Evolutionary conservation across 2,797 vertebrate species (phyloP).

Genomic region (Ispidina picta): DNA sequence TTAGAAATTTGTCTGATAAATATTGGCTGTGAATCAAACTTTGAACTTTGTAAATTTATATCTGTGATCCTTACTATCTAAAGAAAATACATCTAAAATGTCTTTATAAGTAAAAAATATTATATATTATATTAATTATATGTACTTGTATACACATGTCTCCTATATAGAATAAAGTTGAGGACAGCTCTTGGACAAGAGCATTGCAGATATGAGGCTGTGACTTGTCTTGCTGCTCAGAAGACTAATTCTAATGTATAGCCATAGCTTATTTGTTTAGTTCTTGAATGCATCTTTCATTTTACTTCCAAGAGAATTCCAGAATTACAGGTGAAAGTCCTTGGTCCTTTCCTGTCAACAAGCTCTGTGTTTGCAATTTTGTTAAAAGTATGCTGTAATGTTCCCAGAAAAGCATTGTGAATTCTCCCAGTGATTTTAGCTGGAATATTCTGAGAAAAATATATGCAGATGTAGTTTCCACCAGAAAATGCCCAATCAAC

Average conservation of each 20-base stretch:
- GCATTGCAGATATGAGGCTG: rapidly evolving
- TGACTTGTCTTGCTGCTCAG: not conserved
- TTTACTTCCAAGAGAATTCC: not conserved
- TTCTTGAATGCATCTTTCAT: not conserved
- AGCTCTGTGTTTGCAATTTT: not conserved
- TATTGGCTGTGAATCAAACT: not conserved
- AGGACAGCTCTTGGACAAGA: not conserved
- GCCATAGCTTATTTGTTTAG: not conserved
- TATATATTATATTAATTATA: not conserved
- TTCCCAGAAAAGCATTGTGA: rapidly evolving
- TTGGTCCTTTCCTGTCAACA: not conserved
- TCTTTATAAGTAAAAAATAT: not conserved
- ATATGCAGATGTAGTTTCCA: not conserved
- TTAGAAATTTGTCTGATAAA: not conserved
- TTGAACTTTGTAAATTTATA: not conserved
- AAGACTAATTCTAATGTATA: too few relatives aligned
- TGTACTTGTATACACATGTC: rapidly evolving
- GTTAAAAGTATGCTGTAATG: not conserved
- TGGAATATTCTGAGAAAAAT: not conserved
- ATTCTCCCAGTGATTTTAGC: not conserved
- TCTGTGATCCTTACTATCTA: not conserved
- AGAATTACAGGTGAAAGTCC: not conserved
- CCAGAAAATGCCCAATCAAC: not conserved
- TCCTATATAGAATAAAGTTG: not conserved
- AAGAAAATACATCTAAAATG: not conserved